These are phyloP conservation scores for Poeciliopsis turrubarensis DNA, from an alignment of 2,113 vertebrate genomes.

Conservation along the genomic window DNA sequence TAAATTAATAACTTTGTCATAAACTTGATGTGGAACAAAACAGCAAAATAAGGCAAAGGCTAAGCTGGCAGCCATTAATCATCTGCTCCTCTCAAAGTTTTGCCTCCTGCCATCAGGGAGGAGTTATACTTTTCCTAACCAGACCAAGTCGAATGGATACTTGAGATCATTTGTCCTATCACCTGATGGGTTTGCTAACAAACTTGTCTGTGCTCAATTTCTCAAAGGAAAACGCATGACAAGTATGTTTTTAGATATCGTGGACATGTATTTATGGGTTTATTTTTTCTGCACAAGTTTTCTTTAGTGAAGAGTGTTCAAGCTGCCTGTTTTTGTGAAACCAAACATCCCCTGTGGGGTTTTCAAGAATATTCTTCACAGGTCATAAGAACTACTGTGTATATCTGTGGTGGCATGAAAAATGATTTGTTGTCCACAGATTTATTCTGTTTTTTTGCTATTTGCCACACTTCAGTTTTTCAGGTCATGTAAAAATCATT, in stretches of 20 bases:
- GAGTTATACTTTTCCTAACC: slow-evolving; percentile 8
- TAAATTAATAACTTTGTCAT: neutral
- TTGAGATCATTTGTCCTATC: neutral
- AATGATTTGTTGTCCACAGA: neutral
- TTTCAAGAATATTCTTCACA: no score
- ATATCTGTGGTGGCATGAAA: no score
- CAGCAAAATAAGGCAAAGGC: slow-evolving; percentile 5
- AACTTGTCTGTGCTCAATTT: neutral
- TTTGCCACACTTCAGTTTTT: neutral
- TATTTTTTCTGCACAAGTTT: neutral
- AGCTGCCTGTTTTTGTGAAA: neutral
- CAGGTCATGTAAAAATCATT: no score
- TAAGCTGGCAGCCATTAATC: slow-evolving; percentile 4
- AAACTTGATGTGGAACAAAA: neutral
- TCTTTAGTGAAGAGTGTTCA: neutral
- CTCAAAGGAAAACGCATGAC: neutral
- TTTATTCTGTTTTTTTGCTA: neutral
- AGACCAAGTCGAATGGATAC: neutral
- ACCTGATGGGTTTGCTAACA: neutral
- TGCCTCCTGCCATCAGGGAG: slow-evolving; percentile 9
- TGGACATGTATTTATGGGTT: neutral
- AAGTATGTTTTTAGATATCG: neutral
- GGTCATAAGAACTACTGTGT: no score
- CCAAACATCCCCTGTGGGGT: neutral
- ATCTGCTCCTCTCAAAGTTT: neutral